Conservation (phyloP, 2,113 vertebrate species). For the Campylomormyrus tamandua region DNA sequence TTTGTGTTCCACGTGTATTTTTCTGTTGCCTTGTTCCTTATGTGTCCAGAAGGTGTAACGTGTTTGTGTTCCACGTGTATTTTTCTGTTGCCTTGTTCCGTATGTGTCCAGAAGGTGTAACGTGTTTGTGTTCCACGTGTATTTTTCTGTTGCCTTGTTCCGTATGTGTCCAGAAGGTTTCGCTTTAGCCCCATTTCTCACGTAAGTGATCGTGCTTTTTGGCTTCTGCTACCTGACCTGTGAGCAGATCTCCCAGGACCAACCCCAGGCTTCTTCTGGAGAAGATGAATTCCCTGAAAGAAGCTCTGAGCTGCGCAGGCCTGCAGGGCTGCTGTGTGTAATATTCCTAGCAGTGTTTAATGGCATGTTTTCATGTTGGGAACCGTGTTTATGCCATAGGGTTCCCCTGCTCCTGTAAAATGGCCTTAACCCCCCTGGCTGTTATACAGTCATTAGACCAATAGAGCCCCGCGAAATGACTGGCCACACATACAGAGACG, state of each 20-base stretch:
- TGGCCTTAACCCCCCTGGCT: background rate
- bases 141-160: background rate
- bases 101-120: background rate
- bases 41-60: background rate
- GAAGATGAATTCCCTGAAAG: conserved; percentile 1
- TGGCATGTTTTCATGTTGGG: background rate
- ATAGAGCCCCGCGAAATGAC: background rate
- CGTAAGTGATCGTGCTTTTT: background rate
- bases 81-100: background rate
- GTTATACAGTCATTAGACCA: background rate
- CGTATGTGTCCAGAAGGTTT: background rate
- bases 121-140: background rate
- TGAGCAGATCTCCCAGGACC: background rate
- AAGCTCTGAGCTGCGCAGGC: conserved; percentile 15
- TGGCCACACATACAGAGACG: background rate
- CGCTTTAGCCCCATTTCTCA: background rate
- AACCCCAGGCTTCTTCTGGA: background rate
- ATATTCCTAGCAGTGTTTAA: background rate
- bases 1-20: background rate
- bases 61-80: background rate
- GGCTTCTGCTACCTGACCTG: background rate
- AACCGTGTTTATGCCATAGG: background rate
- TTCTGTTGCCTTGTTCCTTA: background rate
- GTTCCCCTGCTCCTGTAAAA: background rate
- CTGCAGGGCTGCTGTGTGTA: conserved; percentile 1